Evolutionary conservation across 2,888 invertebrate species (phyloP).

Genomic region (Phortica okadai): DNA sequence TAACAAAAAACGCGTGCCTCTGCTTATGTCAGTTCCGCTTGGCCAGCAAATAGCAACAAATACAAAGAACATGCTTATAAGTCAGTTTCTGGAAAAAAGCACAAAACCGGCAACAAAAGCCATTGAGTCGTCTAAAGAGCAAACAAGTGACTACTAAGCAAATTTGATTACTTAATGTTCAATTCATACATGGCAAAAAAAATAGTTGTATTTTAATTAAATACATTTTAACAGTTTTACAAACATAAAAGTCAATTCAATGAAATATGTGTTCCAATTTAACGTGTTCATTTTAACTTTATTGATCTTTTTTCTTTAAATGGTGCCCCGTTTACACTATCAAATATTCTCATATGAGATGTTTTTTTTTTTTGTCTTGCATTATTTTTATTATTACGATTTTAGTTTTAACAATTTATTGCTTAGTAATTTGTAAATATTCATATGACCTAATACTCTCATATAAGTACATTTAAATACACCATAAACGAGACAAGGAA

Average conservation of each 20-base stretch:
- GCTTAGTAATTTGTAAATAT: background rate
- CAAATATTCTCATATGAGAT: background rate
- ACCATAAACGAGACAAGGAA: background rate
- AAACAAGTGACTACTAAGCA: background rate
- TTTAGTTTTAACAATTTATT: background rate
- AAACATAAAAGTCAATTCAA: too few species aligned
- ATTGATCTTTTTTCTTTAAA: constrained; percentile 44
- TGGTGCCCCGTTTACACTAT: background rate
- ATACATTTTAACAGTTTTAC: too few species aligned
- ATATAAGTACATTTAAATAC: background rate
- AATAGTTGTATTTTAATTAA: too few species aligned
- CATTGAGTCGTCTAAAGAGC: background rate
- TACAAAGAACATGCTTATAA: constrained; percentile 75
- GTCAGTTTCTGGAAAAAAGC: constrained; percentile 76
- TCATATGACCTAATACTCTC: background rate
- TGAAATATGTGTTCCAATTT: background rate
- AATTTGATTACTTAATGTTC: too few species aligned
- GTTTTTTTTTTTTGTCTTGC: background rate
- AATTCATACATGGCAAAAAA: too few species aligned
- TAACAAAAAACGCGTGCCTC: too few species aligned
- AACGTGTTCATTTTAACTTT: background rate
- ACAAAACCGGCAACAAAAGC: constrained; percentile 40
- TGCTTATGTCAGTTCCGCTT: too few species aligned
- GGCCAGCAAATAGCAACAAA: too few species aligned
- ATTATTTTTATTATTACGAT: background rate